Conservation (phyloP, 2,888 invertebrate genomes). For the Teinopalpus imperialis region DNA sequence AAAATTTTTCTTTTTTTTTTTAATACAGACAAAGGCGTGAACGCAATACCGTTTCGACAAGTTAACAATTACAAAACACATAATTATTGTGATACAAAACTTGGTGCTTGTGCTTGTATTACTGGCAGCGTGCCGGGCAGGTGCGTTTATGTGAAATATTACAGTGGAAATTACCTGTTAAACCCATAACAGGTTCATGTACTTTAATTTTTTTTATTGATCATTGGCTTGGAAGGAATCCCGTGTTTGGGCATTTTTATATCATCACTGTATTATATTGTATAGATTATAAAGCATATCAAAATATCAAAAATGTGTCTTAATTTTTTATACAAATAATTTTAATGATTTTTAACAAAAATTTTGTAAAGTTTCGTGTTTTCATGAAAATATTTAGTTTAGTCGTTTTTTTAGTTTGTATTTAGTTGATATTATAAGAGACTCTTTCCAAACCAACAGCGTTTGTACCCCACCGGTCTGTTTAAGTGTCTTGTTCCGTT, state of each 20-base stretch:
- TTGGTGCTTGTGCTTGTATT: constrained; percentile 80
- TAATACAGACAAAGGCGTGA: constrained; percentile 39
- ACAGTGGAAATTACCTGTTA: constrained; percentile 73
- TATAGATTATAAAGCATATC: too few species aligned
- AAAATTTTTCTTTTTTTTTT: constrained; percentile 4
- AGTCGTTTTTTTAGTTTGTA: too few species aligned
- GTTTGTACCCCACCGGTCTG: constrained; percentile 1
- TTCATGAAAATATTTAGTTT: too few species aligned
- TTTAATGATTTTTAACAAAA: too few species aligned
- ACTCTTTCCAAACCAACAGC: constrained; percentile 17
- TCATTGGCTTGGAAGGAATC: constrained; percentile 30
- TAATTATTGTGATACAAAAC: constrained; percentile 79
- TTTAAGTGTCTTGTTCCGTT: too few species aligned
- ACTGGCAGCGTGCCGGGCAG: constrained; percentile 82
- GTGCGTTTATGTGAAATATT: constrained; percentile 79
- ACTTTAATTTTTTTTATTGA: constrained; percentile 54
- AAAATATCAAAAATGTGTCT: too few species aligned
- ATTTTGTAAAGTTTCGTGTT: too few species aligned
- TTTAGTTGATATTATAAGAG: too few species aligned
- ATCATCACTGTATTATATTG: too few species aligned
- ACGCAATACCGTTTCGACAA: constrained; percentile 74
- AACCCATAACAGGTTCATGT: constrained; percentile 55
- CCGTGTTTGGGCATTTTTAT: too few species aligned
- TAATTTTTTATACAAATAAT: too few species aligned
- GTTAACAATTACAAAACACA: constrained; percentile 79